Evolutionary conservation across 1,140 invertebrate genomes (phyloP).

Genomic region (Phocides pigmalion): DNA sequence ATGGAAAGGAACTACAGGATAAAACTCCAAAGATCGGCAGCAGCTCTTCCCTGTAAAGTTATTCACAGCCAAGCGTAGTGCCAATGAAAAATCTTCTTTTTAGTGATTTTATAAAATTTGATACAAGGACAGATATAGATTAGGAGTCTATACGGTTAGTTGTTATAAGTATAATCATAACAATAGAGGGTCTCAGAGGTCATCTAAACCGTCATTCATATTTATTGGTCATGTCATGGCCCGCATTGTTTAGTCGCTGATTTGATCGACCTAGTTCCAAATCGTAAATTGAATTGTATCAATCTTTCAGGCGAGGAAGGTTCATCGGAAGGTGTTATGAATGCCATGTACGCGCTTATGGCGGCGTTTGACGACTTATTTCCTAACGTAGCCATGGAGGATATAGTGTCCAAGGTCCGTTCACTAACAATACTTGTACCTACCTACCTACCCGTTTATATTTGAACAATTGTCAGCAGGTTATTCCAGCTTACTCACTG

Average conservation of each 20-base stretch:
- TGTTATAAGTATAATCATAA: not conserved
- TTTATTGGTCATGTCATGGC: conserved; percentile 29
- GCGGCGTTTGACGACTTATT: conserved; percentile 80
- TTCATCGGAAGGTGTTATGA: conserved; percentile 76
- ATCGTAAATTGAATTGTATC: conserved; percentile 20
- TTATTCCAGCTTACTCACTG: conserved; percentile 12
- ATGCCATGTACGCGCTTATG: conserved; percentile 74
- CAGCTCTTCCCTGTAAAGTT: too few species aligned
- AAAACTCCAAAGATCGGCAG: too few species aligned
- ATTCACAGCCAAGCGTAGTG: too few species aligned
- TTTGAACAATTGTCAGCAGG: conserved; percentile 9
- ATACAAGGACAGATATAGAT: not conserved
- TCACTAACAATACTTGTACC: conserved; percentile 44
- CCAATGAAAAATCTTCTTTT: too few species aligned
- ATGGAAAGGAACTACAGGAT: too few species aligned
- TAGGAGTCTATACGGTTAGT: not conserved
- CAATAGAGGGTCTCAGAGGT: conserved; percentile 4
- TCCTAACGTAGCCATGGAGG: conserved; percentile 77
- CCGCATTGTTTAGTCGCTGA: conserved; percentile 29
- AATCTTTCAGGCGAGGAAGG: conserved; percentile 75
- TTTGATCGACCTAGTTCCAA: conserved; percentile 10
- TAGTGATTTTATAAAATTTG: too few species aligned
- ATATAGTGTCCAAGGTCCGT: conserved; percentile 78
- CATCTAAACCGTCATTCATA: conserved; percentile 25
- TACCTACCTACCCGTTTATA: conserved; percentile 17